Evolutionary conservation across 2,113 vertebrate genomes (phyloP).

Genomic region (Phrynosoma platyrhinos): DNA sequence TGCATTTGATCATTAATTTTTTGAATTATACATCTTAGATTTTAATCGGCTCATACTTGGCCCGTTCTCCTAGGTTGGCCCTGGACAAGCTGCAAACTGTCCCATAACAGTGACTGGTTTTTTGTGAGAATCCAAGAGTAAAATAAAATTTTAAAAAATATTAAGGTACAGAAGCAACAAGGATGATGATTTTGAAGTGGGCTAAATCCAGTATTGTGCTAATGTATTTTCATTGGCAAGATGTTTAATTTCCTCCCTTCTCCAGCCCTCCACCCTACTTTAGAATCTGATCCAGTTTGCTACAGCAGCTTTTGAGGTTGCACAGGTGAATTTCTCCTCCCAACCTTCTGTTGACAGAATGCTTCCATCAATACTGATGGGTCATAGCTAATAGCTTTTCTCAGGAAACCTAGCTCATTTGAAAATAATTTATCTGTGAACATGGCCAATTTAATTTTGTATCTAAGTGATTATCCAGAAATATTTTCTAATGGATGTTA

Average conservation of each 20-base stretch:
- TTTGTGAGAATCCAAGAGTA: too few relatives aligned
- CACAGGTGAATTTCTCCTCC: too few relatives aligned
- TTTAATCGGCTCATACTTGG: neutral
- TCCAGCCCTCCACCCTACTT: too few relatives aligned
- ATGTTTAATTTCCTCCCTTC: too few relatives aligned
- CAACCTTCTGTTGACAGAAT: too few relatives aligned
- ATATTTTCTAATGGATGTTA: neutral
- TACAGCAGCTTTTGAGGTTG: too few relatives aligned
- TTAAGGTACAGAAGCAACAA: neutral
- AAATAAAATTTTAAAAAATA: too few relatives aligned
- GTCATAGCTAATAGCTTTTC: neutral
- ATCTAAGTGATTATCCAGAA: neutral
- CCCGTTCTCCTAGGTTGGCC: neutral
- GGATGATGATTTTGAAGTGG: neutral
- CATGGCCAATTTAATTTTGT: slow-evolving; percentile 3
- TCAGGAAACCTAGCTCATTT: slow-evolving; percentile 6
- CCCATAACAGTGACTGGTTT: too few relatives aligned
- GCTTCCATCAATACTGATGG: neutral
- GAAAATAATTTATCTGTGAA: neutral
- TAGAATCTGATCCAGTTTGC: too few relatives aligned
- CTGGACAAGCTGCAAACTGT: neutral
- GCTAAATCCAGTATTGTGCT: too few relatives aligned
- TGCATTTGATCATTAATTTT: neutral
- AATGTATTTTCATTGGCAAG: too few relatives aligned
- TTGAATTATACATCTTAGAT: neutral